Evolutionary conservation across 2,888 invertebrate genomes (phyloP), one percentile per base, ranked within the genome.

Genomic region (Pemphredon lugubris): DNA sequence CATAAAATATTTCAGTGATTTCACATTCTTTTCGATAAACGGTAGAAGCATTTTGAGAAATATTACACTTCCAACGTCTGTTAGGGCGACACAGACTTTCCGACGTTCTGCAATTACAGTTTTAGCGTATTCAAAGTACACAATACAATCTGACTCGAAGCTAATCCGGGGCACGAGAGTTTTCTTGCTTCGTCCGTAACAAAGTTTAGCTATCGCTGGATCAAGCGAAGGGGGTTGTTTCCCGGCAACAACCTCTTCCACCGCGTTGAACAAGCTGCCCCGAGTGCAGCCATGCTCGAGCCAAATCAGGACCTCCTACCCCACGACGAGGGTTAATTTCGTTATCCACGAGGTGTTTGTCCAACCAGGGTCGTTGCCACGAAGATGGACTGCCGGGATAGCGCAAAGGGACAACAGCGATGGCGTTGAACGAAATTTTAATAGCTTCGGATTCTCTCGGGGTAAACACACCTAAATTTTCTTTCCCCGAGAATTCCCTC

Each of bases 241-340:
- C 58, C 53, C 13, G 20, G 13, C 34, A 57, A 26, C 48, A 53
- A 34, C 47, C 47, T 21, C 53, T 60, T 71, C 53, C 59, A 40
- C 51, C 42, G 59, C 64, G 59, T 37, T 39, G 65, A 57, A 53
- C 71, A 57, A 61, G 51, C 69, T 53, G 68, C 57, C 57, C n/a
- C 55, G 47, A 9, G 40, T 51, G 51, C 39, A 57, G 60, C 51
- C 47, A 54, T 48, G 57, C 65, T 37, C 44, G 39, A 21, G 53
- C 34, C 54, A 54, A 75, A 75, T 75, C 74, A 69, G 73, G 48
- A 69, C 63, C 61, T 55, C 32, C 45, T 59, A 21, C 60, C 65
- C n/a, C n/a, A n/a, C 45, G 69, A 69, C 61, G 65, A 73, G 69
- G 69, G 69, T 69, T 75, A 75, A 75, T 73, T 75, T 60, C 69